A percentile compares a stretch with the other conserved stretches of the same genome.
Conservation (phyloP, 2,888 invertebrate species). For the Argyresthia goedartella region DNA sequence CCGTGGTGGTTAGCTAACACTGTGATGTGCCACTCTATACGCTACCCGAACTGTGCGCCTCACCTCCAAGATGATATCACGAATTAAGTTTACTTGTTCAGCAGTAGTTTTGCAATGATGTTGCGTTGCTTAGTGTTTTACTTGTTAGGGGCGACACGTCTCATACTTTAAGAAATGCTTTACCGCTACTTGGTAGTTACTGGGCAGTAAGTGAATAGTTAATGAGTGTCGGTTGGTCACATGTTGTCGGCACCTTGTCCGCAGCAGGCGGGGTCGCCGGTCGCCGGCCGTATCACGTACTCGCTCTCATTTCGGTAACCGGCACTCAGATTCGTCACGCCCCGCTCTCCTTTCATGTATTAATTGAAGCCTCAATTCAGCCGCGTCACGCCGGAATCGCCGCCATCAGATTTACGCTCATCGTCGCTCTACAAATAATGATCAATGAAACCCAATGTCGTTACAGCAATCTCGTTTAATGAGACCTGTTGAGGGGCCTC, state of each 20-base stretch:
- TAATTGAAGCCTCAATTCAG: slow-evolving; percentile 29
- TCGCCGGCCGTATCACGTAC: slow-evolving; percentile 19
- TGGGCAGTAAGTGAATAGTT: too few species aligned
- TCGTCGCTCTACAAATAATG: slow-evolving; percentile 13
- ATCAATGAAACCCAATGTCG: slow-evolving; percentile 31
- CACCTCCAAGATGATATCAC: not conserved
- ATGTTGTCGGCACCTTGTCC: too few species aligned
- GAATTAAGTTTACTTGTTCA: too few species aligned
- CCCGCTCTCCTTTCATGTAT: slow-evolving; percentile 24
- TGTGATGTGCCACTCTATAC: not conserved
- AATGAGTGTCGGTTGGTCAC: too few species aligned
- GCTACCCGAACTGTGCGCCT: not conserved
- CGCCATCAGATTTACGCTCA: not conserved
- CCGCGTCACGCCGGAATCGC: not conserved
- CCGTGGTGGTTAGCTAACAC: slow-evolving; percentile 30
- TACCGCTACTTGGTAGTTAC: too few species aligned
- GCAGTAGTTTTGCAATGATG: too few species aligned
- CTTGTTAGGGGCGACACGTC: too few species aligned
- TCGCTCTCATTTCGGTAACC: slow-evolving; percentile 31
- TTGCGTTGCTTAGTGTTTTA: too few species aligned
- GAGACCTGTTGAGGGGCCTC: slow-evolving; percentile 37
- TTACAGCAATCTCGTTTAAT: slow-evolving; percentile 43
- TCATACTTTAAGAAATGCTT: too few species aligned
- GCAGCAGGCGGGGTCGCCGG: not conserved
- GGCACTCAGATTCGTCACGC: slow-evolving; percentile 34